Evolutionary conservation across 2,888 invertebrate species (phyloP).

Genomic region (Andrena hattorfiana): DNA sequence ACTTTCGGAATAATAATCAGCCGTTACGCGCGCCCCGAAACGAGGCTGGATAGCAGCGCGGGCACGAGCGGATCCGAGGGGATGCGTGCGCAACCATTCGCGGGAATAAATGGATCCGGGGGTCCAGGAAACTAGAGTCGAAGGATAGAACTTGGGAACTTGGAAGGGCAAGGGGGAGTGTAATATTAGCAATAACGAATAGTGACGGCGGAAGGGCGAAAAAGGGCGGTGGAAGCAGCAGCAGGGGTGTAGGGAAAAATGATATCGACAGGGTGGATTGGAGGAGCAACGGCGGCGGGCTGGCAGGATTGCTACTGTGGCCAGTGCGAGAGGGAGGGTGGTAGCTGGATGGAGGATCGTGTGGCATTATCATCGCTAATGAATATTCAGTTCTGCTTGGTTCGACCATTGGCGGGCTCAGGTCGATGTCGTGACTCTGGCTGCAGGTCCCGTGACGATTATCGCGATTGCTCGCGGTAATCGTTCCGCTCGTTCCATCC

Average conservation of each 20-base stretch:
- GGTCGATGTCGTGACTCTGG: constrained; percentile 75
- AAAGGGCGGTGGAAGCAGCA: background rate
- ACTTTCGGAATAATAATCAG: constrained; percentile 76
- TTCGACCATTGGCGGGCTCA: constrained; percentile 74
- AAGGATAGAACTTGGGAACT: constrained; percentile 8
- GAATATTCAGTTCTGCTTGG: constrained; percentile 81
- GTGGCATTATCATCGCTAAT: constrained; percentile 80
- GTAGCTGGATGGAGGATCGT: constrained; percentile 65
- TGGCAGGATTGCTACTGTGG: constrained; percentile 35
- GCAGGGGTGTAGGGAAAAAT: constrained; percentile 48
- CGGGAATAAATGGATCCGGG: constrained; percentile 45
- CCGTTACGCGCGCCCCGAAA: constrained; percentile 53
- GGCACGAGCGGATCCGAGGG: background rate
- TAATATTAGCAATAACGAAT: constrained; percentile 45
- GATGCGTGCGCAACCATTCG: constrained; percentile 26
- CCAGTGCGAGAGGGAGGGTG: constrained; percentile 41
- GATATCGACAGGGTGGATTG: constrained; percentile 25
- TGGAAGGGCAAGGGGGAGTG: constrained; percentile 4
- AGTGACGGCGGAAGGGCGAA: constrained; percentile 1
- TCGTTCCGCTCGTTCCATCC: constrained; percentile 54
- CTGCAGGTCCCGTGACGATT: constrained; percentile 70
- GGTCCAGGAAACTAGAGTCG: constrained; percentile 34
- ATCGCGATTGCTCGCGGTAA: constrained; percentile 71
- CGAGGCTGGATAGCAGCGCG: constrained; percentile 35
- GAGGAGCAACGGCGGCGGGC: constrained; percentile 6